Conservation (phyloP, 2,888 invertebrate species). For the Epinotia demarniana region DNA sequence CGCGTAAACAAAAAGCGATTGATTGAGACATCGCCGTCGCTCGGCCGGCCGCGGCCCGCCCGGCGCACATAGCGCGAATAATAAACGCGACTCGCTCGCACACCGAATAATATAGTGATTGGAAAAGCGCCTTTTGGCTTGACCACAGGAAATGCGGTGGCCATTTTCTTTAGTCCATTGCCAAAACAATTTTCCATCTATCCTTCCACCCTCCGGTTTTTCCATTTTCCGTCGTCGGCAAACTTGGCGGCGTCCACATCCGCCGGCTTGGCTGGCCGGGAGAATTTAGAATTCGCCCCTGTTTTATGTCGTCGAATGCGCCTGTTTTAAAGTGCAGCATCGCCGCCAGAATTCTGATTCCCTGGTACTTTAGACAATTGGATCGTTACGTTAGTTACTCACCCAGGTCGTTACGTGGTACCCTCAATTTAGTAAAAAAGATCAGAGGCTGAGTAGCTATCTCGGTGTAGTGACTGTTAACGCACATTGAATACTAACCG, state of each 20-base stretch:
- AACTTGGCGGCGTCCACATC: slow-evolving; percentile 70
- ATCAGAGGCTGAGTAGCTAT: not conserved
- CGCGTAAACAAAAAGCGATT: slow-evolving; percentile 55
- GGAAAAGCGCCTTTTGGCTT: slow-evolving; percentile 80
- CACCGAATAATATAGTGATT: slow-evolving; percentile 66
- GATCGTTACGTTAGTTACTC: slow-evolving; percentile 42
- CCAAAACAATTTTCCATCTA: slow-evolving; percentile 79
- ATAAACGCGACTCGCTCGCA: slow-evolving; percentile 59
- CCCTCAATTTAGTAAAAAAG: not conserved
- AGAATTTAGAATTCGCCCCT: slow-evolving; percentile 64
- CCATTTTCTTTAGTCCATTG: slow-evolving; percentile 74
- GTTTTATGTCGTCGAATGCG: slow-evolving; percentile 54
- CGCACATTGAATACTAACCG: not conserved
- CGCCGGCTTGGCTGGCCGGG: slow-evolving; percentile 57
- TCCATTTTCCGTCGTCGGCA: slow-evolving; percentile 74
- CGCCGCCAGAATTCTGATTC: slow-evolving; percentile 56
- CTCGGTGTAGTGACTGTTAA: not conserved
- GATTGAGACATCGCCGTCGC: slow-evolving; percentile 50
- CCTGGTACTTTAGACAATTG: slow-evolving; percentile 57
- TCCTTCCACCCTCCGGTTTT: slow-evolving; percentile 69
- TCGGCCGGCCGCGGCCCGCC: slow-evolving; percentile 18
- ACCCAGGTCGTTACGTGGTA: not conserved
- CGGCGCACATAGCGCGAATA: slow-evolving; percentile 64
- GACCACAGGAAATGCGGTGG: slow-evolving; percentile 82
- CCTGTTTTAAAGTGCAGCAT: slow-evolving; percentile 50